A percentile compares a stretch with the other conserved stretches of the same genome.
Evolutionary conservation across 2,888 invertebrate species (phyloP).

Genomic region (Prenolepis imparis): DNA sequence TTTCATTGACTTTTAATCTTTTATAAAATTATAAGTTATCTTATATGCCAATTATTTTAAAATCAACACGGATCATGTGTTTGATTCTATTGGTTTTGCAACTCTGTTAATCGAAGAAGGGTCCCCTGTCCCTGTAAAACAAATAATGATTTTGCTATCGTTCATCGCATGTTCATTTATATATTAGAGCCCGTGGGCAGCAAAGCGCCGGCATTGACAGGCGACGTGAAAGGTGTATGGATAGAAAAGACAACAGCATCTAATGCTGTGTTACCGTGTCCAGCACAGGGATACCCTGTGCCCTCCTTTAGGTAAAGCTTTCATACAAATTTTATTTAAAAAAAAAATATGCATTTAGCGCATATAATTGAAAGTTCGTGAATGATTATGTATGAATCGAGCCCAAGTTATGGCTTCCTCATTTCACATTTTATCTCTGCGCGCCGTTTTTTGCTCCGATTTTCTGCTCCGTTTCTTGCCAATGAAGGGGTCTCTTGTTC

Average conservation of each 20-base stretch:
- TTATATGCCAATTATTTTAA: conserved; percentile 21
- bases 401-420: conserved; percentile 84
- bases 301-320: conserved; percentile 88
- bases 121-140: conserved; percentile 48
- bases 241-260: conserved; percentile 79
- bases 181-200: conserved; percentile 88
- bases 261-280: conserved; percentile 89
- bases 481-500: conserved; percentile 87
- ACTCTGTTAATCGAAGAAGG: conserved; percentile 8
- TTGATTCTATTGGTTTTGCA: not conserved
- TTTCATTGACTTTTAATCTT: not conserved
- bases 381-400: conserved; percentile 88
- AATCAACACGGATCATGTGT: not conserved
- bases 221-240: conserved; percentile 82
- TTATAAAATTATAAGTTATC: not conserved
- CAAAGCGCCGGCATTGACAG: conserved; percentile 88
- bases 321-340: conserved; percentile 55
- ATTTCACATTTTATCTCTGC: conserved; percentile 45
- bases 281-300: conserved; percentile 91
- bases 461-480: conserved; percentile 48
- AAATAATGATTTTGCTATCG: conserved; percentile 49
- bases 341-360: conserved; percentile 68
- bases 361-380: conserved; percentile 79
- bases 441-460: conserved; percentile 22
- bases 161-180: conserved; percentile 61